Base-by-base conservation (phyloP, 2,888 invertebrate species). In the Strigamia maritima region DNA sequence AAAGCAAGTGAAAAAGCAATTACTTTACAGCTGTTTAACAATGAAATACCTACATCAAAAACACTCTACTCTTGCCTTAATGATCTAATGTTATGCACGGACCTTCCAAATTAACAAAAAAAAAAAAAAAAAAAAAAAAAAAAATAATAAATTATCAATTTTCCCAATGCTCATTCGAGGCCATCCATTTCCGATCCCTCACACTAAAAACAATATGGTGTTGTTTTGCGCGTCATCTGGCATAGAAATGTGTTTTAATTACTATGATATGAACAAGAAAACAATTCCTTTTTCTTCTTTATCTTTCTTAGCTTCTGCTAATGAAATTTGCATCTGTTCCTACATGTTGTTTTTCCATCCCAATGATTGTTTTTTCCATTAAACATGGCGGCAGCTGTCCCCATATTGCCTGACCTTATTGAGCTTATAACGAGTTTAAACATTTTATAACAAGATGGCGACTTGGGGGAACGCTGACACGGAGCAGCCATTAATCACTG, bases 1-100 rank as follows among this genome's bases (percentile, higher is more conserved):
- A 49, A 49, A 49, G 49, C 49, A 49, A 49, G 49, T 49, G 49
- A 49, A 49, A 49, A 49, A 49, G 49, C 49, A 49, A 49, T 49
- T 49, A 49, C 49, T 49, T 49, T 49, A 49, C 49, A 49, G 49
- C 49, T 49, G 49, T 49, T 49, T 49, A 49, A 49, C 49, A 49
- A 49, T 49, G 49, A 49, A 49, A 49, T 49, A 49, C 49, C 49
- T 49, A 49, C 49, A 49, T 49, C 49, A 49, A 49, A 49, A 49
- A 49, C 49, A 49, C 49, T 49, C n/a, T 3, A 6, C 19, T 49
- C n/a, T 49, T 49, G 49, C 49, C 49, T 49, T 49, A 49, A 49
- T 49, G 49, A 49, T n/a, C n/a, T 49, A 49, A 49, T 49, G 49
- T 49, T 19, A n/a, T 49, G 49, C 7, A 44, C 3, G 49, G 49